Percentiles rank a stretch among this genome's conserved stretches.
phyloP scores from a whole-genome alignment of 92 coral and sea anemone genomes.

The Ricordea florida region DNA sequence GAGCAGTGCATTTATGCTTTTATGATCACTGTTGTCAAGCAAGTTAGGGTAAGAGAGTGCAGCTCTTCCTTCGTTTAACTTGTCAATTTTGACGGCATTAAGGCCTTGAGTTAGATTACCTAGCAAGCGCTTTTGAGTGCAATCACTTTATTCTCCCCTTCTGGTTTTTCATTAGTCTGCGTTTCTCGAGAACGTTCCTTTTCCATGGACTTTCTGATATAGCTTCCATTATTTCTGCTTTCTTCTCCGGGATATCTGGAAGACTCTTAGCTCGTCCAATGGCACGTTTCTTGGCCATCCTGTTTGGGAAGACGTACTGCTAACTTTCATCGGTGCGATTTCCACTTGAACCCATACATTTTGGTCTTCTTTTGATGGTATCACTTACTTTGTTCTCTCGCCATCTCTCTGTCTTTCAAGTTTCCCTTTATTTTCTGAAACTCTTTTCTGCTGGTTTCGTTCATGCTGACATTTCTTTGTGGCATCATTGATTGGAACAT shows the following conservation, averaged over 20 bases:
- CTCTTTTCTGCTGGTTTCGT: background rate
- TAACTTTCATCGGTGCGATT: background rate
- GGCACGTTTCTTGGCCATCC: background rate
- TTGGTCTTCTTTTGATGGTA: background rate
- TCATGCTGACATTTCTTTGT: background rate
- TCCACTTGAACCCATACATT: background rate
- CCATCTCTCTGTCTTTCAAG: background rate
- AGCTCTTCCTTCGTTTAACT: too few relatives aligned
- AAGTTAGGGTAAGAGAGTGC: too few relatives aligned
- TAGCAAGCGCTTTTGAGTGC: constrained; percentile 9
- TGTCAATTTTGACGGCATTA: too few relatives aligned
- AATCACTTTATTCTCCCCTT: constrained; percentile 1
- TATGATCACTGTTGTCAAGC: too few relatives aligned
- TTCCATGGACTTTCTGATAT: background rate
- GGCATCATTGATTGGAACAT: background rate
- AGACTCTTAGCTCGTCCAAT: background rate
- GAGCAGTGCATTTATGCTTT: too few relatives aligned
- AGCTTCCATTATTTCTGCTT: constrained; percentile 3
- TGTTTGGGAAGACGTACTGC: background rate
- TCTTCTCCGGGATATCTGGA: background rate
- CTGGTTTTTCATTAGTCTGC: background rate
- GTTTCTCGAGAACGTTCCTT: background rate
- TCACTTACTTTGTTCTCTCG: background rate
- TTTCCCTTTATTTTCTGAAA: background rate
- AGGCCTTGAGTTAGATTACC: constrained; percentile 11